Conservation (phyloP, 2,888 invertebrate species). For the Blomia tropicalis region DNA sequence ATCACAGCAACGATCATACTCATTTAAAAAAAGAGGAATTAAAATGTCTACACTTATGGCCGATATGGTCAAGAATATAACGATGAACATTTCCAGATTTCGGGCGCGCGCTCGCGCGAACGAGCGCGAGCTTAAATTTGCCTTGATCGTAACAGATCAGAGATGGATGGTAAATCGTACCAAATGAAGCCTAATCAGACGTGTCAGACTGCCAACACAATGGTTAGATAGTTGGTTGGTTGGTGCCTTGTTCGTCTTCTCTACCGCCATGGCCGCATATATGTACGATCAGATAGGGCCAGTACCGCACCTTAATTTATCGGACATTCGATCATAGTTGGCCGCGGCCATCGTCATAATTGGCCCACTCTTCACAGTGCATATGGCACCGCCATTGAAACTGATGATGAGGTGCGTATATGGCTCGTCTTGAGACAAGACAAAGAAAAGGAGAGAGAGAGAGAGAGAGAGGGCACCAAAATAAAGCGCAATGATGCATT, state of each 20-base stretch:
- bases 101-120: no score
- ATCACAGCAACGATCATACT: background rate
- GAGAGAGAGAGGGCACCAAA: no score
- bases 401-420: background rate
- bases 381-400: conserved; percentile 3
- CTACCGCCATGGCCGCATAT: background rate
- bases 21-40: background rate
- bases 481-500: no score
- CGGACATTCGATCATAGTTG: conserved; percentile 11
- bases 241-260: no score
- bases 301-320: conserved; percentile 11
- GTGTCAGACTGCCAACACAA: background rate
- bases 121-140: no score
- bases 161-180: background rate
- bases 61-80: no score
- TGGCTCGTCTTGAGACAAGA: no score
- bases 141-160: no score
- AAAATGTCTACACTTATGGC: conserved; percentile 6
- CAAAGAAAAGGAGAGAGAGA: no score
- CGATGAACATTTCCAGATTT: no score
- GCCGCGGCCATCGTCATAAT: background rate
- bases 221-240: no score
- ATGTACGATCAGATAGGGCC: conserved; percentile 4
- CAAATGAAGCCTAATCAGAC: conserved; percentile 15
- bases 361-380: conserved; percentile 1